Conservation (phyloP, 1,140 invertebrate genomes). For the Drosophila nebulosa region DNA sequence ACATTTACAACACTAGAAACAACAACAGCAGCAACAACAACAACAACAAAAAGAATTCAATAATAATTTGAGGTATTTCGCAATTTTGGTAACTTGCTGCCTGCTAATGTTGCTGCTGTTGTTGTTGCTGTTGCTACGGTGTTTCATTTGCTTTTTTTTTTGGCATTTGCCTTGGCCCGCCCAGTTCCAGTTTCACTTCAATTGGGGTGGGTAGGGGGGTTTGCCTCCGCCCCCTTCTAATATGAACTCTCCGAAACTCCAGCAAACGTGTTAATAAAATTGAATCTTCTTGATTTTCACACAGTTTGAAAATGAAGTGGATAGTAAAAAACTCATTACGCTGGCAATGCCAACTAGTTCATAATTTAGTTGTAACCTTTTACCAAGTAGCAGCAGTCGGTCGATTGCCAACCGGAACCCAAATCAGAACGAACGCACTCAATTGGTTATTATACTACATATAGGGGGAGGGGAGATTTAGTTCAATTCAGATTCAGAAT, state of each 20-base stretch:
- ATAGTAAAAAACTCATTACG: constrained; percentile 56
- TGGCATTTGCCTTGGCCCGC: constrained; percentile 73
- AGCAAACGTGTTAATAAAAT: constrained; percentile 54
- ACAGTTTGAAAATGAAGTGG: constrained; percentile 8
- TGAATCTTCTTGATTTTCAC: constrained; percentile 35
- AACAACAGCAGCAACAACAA: constrained; percentile 49
- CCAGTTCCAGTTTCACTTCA: constrained; percentile 49
- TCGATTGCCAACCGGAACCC: constrained; percentile 23
- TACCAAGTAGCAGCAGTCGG: not conserved
- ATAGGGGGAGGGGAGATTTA: not conserved
- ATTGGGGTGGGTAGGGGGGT: constrained; percentile 15
- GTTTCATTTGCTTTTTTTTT: constrained; percentile 13
- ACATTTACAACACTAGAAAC: constrained; percentile 60
- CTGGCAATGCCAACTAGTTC: constrained; percentile 63
- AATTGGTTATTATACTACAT: not conserved
- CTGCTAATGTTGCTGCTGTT: too few species aligned
- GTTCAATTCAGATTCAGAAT: constrained; percentile 38
- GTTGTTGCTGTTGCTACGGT: constrained; percentile 14
- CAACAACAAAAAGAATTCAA: constrained; percentile 66
- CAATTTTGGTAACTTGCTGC: constrained; percentile 39
- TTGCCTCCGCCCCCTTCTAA: too few species aligned
- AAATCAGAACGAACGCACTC: constrained; percentile 39
- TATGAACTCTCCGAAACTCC: not conserved
- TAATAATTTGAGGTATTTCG: constrained; percentile 64
- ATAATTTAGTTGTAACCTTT: constrained; percentile 71